Evolutionary conservation across 2,113 vertebrate species (phyloP), one percentile per base, ranked within the genome.

Genomic region (Equus quagga): DNA sequence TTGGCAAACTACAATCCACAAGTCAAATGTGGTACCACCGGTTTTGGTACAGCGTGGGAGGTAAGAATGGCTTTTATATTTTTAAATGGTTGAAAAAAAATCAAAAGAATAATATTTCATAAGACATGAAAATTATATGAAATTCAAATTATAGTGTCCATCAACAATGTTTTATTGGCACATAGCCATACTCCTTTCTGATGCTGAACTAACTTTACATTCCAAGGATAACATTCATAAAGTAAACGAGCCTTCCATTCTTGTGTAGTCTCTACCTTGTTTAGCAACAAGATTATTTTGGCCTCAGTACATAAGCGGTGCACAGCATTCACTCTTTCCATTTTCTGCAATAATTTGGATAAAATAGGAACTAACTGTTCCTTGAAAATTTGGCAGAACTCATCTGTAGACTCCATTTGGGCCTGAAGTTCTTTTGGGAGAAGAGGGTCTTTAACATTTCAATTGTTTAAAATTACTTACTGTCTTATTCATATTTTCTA

Each of bases 381-480:
- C 56, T 67, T 51, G 41, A 69, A 90, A 86, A 60, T 89, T 56
- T 85, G 44, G 46, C 75, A 91, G 62, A 70, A 64, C 9, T 73
- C n/a, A 44, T 49, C 33, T 72, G 28, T 79, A 83, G 91, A 69
- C 15, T 0, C 6, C 10, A 36, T 41, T 46, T 93, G 44, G 18
- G 21, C 4, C 31, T 70, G 49, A 9, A 96, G 33, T 51, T 89
- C 80, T 65, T 51, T 69, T 24, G 14, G 49, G 23, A 64, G 49
- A 46, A 51, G n/a, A 18, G 2, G 2, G 23, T 26, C 26, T 70
- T 80, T 65, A 89, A 81, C 19, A 81, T n/a, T 94, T 81, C 21
- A 92, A 73, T 17, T 79, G 49, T 81, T 93, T 46, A 72, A 76
- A 84, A 87, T 62, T 91, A 90, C 33, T 86, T 49, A 82, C 6